Conservation (phyloP, 1,140 invertebrate species). For the Apis mellifera region DNA sequence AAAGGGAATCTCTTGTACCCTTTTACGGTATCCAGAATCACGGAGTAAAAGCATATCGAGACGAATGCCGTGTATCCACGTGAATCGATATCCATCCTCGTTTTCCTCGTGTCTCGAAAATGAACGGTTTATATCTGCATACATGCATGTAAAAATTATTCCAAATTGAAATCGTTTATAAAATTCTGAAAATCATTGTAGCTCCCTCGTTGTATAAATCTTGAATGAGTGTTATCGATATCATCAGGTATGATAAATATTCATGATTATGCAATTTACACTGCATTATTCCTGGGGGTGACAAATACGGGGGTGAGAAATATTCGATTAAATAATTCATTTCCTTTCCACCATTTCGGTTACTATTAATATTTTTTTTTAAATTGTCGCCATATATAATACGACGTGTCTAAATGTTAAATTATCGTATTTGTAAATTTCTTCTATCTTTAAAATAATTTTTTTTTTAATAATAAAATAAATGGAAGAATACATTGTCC, state of each 20-base stretch:
- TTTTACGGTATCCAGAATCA: constrained; percentile 10
- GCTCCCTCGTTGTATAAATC: neutral
- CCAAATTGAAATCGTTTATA: neutral
- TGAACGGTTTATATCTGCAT: neutral
- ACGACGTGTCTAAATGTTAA: no score
- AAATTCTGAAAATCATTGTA: neutral
- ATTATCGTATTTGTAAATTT: no score
- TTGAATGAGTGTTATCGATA: no score
- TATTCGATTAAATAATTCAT: neutral
- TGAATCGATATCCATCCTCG: neutral
- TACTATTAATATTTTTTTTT: no score
- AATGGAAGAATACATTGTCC: no score
- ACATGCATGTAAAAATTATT: neutral
- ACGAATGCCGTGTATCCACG: neutral
- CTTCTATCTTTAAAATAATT: no score
- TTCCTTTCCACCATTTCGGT: no score
- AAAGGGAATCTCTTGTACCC: neutral
- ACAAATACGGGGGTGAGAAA: neutral
- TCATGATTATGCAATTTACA: neutral
- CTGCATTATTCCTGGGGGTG: neutral
- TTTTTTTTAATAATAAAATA: no score
- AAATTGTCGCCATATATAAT: no score
- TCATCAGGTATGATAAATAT: neutral
- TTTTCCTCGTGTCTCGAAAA: neutral
- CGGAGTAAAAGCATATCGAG: no score